Percentiles rank a stretch among this genome's conserved stretches.
Conservation (phyloP, 2,888 invertebrate genomes). For the Drosophila flavopinicola region DNA sequence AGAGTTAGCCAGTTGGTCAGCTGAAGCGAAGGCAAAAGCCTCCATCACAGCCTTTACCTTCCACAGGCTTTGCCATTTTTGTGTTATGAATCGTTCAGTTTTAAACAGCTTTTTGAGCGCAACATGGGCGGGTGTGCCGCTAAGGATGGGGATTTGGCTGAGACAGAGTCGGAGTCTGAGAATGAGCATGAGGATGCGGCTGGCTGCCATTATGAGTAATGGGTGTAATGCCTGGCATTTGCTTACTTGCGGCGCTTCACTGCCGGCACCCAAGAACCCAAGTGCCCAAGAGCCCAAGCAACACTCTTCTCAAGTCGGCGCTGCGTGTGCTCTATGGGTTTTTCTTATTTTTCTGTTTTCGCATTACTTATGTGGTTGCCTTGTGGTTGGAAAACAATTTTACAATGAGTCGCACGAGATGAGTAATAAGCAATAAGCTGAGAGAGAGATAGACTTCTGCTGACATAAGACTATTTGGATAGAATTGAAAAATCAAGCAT, state of each 20-base stretch:
- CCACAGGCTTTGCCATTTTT: slow-evolving; percentile 52
- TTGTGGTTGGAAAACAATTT: slow-evolving; percentile 10
- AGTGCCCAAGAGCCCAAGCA: neutral
- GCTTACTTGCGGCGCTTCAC: slow-evolving; percentile 73
- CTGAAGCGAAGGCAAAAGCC: slow-evolving; percentile 38
- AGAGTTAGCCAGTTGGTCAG: slow-evolving; percentile 27
- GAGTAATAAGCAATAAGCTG: slow-evolving; percentile 1
- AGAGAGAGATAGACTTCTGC: neutral
- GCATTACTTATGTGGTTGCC: slow-evolving; percentile 2
- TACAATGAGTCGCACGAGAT: slow-evolving; percentile 12
- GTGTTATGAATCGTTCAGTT: slow-evolving; percentile 70
- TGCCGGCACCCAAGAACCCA: slow-evolving; percentile 33
- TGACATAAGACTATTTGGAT: neutral
- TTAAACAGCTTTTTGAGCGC: slow-evolving; percentile 54
- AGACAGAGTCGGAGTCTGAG: slow-evolving; percentile 3
- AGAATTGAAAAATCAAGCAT: neutral
- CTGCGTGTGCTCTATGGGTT: slow-evolving; percentile 49
- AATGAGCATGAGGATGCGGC: slow-evolving; percentile 30
- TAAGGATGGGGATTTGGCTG: slow-evolving; percentile 3
- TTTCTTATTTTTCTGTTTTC: slow-evolving; percentile 1
- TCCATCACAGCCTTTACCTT: slow-evolving; percentile 7
- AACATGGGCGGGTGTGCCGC: slow-evolving; percentile 62
- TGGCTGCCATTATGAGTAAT: slow-evolving; percentile 74
- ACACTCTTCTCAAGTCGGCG: slow-evolving; percentile 4
- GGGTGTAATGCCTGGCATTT: slow-evolving; percentile 74